These are phyloP conservation scores for Phallusia fumigata DNA, from an alignment of 23 tunicate genomes.

Conservation along the genomic window DNA sequence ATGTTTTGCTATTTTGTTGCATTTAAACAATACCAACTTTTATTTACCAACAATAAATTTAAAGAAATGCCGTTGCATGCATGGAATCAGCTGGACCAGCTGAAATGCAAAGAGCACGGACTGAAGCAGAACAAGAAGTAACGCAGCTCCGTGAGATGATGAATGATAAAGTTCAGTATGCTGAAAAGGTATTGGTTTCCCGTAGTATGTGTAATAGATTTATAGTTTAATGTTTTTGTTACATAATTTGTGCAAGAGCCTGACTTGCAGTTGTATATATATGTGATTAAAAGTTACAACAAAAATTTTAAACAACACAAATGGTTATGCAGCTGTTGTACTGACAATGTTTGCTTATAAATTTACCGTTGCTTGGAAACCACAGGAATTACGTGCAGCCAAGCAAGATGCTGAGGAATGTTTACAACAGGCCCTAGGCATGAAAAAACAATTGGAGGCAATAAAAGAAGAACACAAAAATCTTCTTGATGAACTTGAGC, in stretches of 20 bases:
- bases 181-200: constrained; percentile 83
- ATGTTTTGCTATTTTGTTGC: constrained; percentile 21
- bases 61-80: constrained; percentile 87
- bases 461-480: constrained; percentile 40
- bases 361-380: no score
- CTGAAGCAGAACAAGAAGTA: constrained; percentile 56
- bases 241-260: no score
- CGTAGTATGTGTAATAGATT: no score
- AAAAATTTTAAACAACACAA: no score
- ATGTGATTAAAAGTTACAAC: no score
- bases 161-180: constrained; percentile 64
- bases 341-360: no score
- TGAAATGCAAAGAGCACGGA: constrained; percentile 38
- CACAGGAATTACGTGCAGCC: constrained; percentile 44
- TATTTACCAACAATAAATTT: background rate
- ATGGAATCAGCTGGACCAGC: constrained; percentile 59
- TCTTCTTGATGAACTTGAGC: constrained; percentile 46
- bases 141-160: constrained; percentile 56
- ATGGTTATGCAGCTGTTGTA: no score
- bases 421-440: constrained; percentile 28
- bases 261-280: no score
- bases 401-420: constrained; percentile 54
- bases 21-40: background rate
- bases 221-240: no score
- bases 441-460: constrained; percentile 41